Base-by-base conservation (phyloP, 2,113 vertebrate genomes). In the Oncorhynchus masou region DNA sequence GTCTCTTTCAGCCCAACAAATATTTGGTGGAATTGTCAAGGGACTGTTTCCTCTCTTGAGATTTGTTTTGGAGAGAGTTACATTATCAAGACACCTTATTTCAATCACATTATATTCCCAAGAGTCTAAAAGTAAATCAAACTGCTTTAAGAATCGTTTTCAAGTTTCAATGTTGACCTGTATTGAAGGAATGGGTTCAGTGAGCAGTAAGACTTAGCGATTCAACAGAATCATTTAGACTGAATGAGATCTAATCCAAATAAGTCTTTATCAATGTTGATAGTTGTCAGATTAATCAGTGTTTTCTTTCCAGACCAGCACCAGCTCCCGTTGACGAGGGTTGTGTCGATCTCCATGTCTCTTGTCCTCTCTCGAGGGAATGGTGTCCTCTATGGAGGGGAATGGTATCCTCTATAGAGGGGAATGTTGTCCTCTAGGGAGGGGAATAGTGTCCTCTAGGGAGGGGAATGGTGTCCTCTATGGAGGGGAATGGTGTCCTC, bases 291-390 rank as follows among this genome's bases (percentile, higher is more conserved):
- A 22, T 71, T 89, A 76, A 88, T 82, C 16, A 77, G 29, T 34
- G 5, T 78, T 86, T 86, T 66, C 70, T 74, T 90, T 83, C 79
- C 85, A 90, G 87, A 76, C 29, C 59, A 64, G 78, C 77, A 15
- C 45, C 20, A 59, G 25, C 15, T 83, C 86, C 84, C 67, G 84
- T 76, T 74, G 68, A 74, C 69, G 68, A 76, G 78, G 22, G 24
- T 25, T 57, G 49, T 57, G 13, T 51, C 51, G 16, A 54, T 27
- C 68, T 68, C 74, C n/a, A n/a, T 22, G 6, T 22, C 59, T 69
- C 66, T 24, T 15, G 22, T 27, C 64, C 22, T 27, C 64, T 29
- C 11, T 27, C 1, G 13, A 25, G 22, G 64, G 22, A 13, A 16
- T 34, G 31, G 31, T 34, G 31, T 31, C 31, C 31, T 31, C 31